Evolutionary conservation across 1,140 invertebrate species (phyloP).

Genomic region (Hesperophylax magnus): DNA sequence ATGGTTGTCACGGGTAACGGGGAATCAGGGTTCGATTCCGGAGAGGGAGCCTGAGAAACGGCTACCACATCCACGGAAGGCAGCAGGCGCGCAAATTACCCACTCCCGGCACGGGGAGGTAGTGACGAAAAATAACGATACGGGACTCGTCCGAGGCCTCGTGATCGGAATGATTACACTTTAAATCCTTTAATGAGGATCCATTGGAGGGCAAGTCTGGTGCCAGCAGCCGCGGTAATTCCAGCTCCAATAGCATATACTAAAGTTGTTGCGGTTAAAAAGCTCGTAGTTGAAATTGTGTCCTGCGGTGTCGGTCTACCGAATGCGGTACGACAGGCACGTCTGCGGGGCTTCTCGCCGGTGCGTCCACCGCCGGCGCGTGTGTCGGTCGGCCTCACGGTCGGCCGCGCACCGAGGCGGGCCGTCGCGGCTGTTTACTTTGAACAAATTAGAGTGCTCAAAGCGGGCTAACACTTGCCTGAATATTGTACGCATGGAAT

Average conservation of each 20-base stretch:
- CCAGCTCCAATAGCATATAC: constrained; percentile 92
- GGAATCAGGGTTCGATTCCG: constrained; percentile 79
- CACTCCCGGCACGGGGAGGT: constrained; percentile 85
- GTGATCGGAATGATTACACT: constrained; percentile 92
- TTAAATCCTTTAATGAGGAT: constrained; percentile 91
- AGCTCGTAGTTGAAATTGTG: constrained; percentile 82
- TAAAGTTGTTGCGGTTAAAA: constrained; percentile 88
- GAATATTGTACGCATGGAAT: no score
- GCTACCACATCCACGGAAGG: constrained; percentile 94
- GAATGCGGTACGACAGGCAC: constrained; percentile 70
- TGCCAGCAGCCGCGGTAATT: constrained; percentile 93
- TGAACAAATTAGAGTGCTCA: no score
- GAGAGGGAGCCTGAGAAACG: constrained; percentile 91
- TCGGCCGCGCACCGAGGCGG: no score
- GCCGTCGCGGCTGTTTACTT: no score
- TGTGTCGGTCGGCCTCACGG: no score
- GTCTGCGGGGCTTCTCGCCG: constrained; percentile 67
- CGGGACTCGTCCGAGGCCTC: constrained; percentile 82
- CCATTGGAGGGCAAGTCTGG: constrained; percentile 93
- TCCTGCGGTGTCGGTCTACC: constrained; percentile 71
- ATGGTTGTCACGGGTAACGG: constrained; percentile 86
- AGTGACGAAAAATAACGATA: constrained; percentile 93
- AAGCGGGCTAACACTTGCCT: no score
- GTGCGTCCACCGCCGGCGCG: no score
- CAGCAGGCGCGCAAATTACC: constrained; percentile 92